Evolutionary conservation across 2,113 vertebrate genomes (phyloP).

Genomic region (Nyctibius bracteatus): DNA sequence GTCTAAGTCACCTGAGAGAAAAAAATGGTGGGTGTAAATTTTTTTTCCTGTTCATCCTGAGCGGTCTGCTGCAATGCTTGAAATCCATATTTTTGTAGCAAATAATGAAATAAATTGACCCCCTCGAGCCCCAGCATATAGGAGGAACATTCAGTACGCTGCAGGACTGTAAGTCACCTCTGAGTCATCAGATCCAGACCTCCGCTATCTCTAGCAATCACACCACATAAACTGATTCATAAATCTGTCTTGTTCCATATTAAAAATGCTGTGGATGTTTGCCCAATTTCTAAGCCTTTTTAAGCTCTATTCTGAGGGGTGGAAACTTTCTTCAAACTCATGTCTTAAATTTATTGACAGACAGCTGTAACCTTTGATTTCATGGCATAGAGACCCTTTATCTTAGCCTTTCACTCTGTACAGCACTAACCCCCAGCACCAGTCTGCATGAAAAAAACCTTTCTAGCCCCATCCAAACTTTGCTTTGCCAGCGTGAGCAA

Average conservation of each 20-base stretch:
- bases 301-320: neutral
- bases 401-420: neutral
- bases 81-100: neutral
- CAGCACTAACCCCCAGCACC: neutral
- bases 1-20: neutral
- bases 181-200: neutral
- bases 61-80: neutral
- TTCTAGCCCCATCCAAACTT: neutral
- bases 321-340: neutral
- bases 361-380: neutral
- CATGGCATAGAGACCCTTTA: neutral
- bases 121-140: neutral
- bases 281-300: neutral
- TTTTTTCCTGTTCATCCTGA: neutral
- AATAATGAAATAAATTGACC: neutral
- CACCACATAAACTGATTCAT: neutral
- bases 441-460: neutral
- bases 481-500: neutral
- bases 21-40: neutral
- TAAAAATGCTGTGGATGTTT: neutral
- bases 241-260: neutral
- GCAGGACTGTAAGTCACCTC: neutral
- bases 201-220: conserved; percentile 13
- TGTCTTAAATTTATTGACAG: neutral
- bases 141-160: neutral